These are phyloP conservation scores for Gallinago nigripennis DNA, from an alignment of 2,797 vertebrate genomes.

Conservation along the genomic window DNA sequence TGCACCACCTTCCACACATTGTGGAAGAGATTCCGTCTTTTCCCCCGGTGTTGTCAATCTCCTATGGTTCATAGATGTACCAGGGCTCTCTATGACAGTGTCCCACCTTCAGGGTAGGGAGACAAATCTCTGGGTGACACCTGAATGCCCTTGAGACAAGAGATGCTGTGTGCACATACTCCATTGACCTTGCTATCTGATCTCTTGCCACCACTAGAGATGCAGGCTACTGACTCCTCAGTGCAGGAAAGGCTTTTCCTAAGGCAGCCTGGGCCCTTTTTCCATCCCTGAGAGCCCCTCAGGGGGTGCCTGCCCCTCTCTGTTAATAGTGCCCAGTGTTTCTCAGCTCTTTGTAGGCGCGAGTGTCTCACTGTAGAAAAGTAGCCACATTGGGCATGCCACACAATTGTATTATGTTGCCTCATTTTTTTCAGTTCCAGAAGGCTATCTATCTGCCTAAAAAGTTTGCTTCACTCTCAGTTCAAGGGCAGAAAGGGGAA, in stretches of 20 bases:
- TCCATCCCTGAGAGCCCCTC: not conserved
- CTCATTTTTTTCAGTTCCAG: not conserved
- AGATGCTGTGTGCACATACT: not conserved
- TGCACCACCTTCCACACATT: not conserved
- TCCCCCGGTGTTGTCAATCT: not conserved
- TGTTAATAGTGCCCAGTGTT: not conserved
- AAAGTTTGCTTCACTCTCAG: not conserved
- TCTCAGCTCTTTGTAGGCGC: not conserved
- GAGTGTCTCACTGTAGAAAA: not conserved
- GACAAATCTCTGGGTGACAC: not conserved
- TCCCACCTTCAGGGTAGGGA: not conserved
- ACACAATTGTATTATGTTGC: rapidly evolving
- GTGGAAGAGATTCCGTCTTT: not conserved
- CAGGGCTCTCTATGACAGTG: not conserved
- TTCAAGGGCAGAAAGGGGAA: not conserved
- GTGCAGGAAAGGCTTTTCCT: not conserved
- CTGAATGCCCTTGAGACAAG: not conserved
- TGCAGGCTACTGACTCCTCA: not conserved
- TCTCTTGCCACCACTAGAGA: not conserved
- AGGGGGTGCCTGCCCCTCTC: not conserved
- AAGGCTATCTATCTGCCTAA: not conserved
- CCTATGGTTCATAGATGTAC: rapidly evolving
- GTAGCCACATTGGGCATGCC: too few relatives aligned
- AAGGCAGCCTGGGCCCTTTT: not conserved
- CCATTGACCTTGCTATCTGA: not conserved